Evolutionary conservation across 1,140 invertebrate species (phyloP).

Genomic region (Zaprionus africanus): DNA sequence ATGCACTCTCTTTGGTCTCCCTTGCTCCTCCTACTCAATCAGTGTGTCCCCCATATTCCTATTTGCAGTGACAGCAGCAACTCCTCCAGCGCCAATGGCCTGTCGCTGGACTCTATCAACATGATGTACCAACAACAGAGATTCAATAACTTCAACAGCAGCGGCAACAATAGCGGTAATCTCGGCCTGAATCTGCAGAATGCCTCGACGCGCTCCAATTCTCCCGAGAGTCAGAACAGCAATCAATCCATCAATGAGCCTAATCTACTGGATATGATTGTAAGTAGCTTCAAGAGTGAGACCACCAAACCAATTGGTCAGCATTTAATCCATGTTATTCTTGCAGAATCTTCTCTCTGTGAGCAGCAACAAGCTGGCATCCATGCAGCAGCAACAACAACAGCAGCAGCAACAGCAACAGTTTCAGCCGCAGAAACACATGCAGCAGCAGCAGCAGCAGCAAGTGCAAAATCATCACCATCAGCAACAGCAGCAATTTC

Average conservation of each 20-base stretch:
- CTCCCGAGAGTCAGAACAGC: slow-evolving; percentile 87
- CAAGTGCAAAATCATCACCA: slow-evolving; percentile 51
- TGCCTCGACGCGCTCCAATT: slow-evolving; percentile 86
- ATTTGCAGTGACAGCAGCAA: slow-evolving; percentile 79
- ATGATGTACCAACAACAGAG: slow-evolving; percentile 72
- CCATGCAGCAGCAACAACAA: slow-evolving; percentile 77
- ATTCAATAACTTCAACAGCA: slow-evolving; percentile 44
- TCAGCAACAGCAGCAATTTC: slow-evolving; percentile 53
- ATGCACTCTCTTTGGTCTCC: slow-evolving; percentile 15
- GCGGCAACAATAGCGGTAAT: slow-evolving; percentile 51
- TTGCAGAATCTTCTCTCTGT: slow-evolving; percentile 79
- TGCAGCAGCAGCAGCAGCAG: slow-evolving; percentile 39
- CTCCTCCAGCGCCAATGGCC: slow-evolving; percentile 76
- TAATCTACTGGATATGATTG: slow-evolving; percentile 88
- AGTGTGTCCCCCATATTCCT: neutral
- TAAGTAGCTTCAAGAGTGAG: slow-evolving; percentile 78
- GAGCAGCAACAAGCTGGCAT: slow-evolving; percentile 61
- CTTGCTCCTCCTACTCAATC: neutral
- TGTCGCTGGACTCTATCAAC: slow-evolving; percentile 75
- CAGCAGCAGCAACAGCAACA: slow-evolving; percentile 72
- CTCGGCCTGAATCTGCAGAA: slow-evolving; percentile 65
- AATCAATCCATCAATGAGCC: slow-evolving; percentile 87
- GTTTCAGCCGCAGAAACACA: slow-evolving; percentile 53
- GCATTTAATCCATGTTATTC: neutral
- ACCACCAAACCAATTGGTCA: neutral